Conservation (phyloP, 2,888 invertebrate species). For the Phengaris alcon region DNA sequence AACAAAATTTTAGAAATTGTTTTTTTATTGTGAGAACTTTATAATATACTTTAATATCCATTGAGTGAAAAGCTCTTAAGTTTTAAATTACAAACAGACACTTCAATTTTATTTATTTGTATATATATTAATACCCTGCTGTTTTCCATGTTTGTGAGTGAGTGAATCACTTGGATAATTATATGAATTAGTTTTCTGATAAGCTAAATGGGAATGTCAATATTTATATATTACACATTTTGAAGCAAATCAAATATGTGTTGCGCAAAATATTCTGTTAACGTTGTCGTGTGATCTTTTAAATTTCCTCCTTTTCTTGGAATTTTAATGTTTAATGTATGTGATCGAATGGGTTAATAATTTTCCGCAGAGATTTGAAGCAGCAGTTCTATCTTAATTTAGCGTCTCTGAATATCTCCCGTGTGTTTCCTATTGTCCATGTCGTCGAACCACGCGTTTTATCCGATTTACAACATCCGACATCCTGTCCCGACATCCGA, state of each 20-base stretch:
- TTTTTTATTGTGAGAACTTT: too few relatives aligned
- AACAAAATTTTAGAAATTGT: too few relatives aligned
- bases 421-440: not conserved
- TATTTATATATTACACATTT: not conserved
- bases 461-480: slow-evolving; percentile 25
- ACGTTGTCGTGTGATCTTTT: not conserved
- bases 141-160: not conserved
- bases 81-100: too few relatives aligned
- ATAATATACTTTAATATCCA: too few relatives aligned
- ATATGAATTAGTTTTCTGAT: slow-evolving; percentile 11
- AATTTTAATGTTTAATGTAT: not conserved
- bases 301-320: not conserved
- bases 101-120: too few relatives aligned
- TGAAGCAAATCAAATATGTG: not conserved
- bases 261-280: slow-evolving; percentile 12
- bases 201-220: slow-evolving; percentile 20
- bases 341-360: not conserved
- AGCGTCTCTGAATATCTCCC: not conserved
- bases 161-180: too few relatives aligned
- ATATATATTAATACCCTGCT: not conserved
- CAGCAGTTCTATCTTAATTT: not conserved
- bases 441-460: not conserved
- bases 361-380: not conserved
- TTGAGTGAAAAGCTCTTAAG: too few relatives aligned
- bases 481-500: slow-evolving; percentile 27